These are phyloP conservation scores for Lithophane ornitopus DNA, from an alignment of 2,888 invertebrate species.

Conservation along the genomic window DNA sequence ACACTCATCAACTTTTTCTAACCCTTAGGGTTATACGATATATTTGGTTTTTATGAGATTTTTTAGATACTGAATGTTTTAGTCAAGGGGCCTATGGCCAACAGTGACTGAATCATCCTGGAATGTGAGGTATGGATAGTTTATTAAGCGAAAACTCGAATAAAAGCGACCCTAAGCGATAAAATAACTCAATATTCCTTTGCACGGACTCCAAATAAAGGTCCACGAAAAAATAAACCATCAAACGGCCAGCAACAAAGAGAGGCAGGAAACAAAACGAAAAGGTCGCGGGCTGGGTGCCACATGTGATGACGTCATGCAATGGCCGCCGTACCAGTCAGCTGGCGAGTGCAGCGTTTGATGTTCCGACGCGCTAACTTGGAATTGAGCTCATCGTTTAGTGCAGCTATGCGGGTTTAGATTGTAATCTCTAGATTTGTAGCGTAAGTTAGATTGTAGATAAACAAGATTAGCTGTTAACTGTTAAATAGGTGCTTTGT, in stretches of 20 bases:
- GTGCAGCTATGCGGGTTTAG: constrained; percentile 45
- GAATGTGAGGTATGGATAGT: background rate
- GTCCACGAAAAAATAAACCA: constrained; percentile 62
- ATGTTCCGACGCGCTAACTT: constrained; percentile 55
- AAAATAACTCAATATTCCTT: constrained; percentile 36
- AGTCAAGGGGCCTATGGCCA: background rate
- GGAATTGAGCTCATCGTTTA: constrained; percentile 53
- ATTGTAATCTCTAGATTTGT: constrained; percentile 53
- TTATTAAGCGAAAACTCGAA: background rate
- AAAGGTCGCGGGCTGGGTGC: constrained; percentile 74
- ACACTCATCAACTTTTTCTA: background rate
- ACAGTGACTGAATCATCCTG: background rate
- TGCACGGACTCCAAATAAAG: constrained; percentile 51
- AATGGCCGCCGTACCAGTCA: constrained; percentile 73
- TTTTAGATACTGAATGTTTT: background rate
- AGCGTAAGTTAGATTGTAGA: constrained; percentile 29
- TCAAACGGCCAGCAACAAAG: constrained; percentile 66
- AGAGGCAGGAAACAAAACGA: constrained; percentile 74
- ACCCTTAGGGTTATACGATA: background rate
- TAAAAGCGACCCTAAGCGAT: background rate
- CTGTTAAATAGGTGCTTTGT: constrained; percentile 27
- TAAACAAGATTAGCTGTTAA: constrained; percentile 22
- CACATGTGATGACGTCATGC: constrained; percentile 85
- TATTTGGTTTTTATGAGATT: background rate
- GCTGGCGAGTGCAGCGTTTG: constrained; percentile 73